A percentile compares a stretch with the other conserved stretches of the same genome.
phyloP scores from a whole-genome alignment of 2,797 vertebrate species.

The Spheniscus humboldti region DNA sequence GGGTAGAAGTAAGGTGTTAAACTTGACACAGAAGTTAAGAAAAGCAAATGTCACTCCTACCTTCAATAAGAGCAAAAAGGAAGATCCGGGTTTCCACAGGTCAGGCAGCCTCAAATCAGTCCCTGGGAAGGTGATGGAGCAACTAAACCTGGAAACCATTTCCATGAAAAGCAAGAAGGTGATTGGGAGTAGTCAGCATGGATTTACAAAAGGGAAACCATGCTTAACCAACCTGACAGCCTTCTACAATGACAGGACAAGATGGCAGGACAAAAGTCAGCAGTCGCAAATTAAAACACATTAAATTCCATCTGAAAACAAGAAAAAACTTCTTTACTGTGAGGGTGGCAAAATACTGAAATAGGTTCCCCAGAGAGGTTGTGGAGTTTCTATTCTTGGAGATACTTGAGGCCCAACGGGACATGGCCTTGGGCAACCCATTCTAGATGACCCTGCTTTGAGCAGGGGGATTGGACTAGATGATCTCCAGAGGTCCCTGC shows the following conservation, averaged over 20 bases:
- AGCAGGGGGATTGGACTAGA: neutral
- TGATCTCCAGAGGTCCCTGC: neutral
- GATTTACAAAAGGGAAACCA: neutral
- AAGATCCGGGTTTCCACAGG: neutral
- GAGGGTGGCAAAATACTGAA: neutral
- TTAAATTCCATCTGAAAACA: neutral
- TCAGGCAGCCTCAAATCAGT: neutral
- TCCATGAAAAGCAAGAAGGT: neutral
- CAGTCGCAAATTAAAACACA: neutral
- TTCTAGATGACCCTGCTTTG: neutral
- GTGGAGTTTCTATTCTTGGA: neutral
- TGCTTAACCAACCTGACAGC: neutral
- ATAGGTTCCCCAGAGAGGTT: neutral
- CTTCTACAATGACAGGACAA: neutral
- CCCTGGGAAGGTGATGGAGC: neutral
- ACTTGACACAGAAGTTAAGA: neutral
- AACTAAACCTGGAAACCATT: neutral
- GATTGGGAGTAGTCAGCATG: neutral
- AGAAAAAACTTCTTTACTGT: neutral
- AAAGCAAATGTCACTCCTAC: neutral
- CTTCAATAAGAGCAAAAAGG: neutral
- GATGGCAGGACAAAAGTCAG: neutral
- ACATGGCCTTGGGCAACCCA: neutral
- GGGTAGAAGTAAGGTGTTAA: neutral
- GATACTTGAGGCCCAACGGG: neutral